Percentiles rank a stretch among this genome's conserved stretches.
Evolutionary conservation across 2,113 vertebrate genomes (phyloP).

Genomic region (human (Homo sapiens)): GRCh38 chr15:59955001-59955500

Average conservation of each 20-base stretch:
- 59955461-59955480: background rate
- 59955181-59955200: background rate
- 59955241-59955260: background rate
- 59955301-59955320: background rate
- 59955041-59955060: background rate
- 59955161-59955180: background rate
- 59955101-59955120: background rate
- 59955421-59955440: background rate
- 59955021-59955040: background rate
- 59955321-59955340: background rate
- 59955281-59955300: background rate
- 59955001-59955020: background rate
- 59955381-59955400: background rate
- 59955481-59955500: background rate
- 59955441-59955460: background rate
- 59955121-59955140: background rate
- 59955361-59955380: background rate
- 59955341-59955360: background rate
- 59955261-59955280: background rate
- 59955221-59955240: background rate
- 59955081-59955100: background rate
- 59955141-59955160: background rate
- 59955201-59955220: background rate
- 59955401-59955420: background rate
- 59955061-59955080: background rate